These are phyloP conservation scores for Hypomecis punctinalis DNA, from an alignment of 2,888 invertebrate species.

Conservation along the genomic window DNA sequence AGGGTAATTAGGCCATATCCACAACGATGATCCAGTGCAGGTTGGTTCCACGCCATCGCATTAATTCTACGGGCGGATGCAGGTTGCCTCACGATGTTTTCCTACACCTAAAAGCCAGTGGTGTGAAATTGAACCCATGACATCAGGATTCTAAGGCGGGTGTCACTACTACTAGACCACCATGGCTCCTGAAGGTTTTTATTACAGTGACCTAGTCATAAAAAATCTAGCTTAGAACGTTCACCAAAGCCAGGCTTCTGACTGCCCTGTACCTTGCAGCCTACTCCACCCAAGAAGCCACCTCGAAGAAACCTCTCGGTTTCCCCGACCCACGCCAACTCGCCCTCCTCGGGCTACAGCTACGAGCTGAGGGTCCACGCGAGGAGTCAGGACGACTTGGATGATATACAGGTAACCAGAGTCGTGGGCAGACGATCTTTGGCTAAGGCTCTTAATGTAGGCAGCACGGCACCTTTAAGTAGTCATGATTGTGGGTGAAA, in stretches of 20 bases:
- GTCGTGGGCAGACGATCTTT: constrained; percentile 13
- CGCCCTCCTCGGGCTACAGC: constrained; percentile 80
- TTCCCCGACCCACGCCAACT: constrained; percentile 91
- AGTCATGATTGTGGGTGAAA: no score
- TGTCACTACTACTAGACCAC: no score
- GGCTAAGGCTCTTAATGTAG: background rate
- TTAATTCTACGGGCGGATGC: no score
- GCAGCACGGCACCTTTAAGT: background rate
- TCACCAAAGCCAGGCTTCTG: constrained; percentile 17
- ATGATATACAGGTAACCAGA: constrained; percentile 83
- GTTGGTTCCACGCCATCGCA: no score
- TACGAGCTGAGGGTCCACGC: constrained; percentile 88
- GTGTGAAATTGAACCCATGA: no score
- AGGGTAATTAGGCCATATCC: no score
- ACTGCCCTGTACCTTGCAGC: constrained; percentile 76
- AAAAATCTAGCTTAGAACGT: background rate
- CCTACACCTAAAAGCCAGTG: no score
- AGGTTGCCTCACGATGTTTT: no score
- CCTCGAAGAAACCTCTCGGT: constrained; percentile 94
- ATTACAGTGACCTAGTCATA: no score
- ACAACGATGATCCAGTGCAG: no score
- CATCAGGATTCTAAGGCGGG: no score
- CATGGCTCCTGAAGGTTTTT: no score
- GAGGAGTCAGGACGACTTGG: constrained; percentile 89
- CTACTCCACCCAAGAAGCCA: constrained; percentile 95